These are phyloP conservation scores for Engraulis encrasicolus DNA, from an alignment of 2,113 vertebrate genomes.

Conservation along the genomic window DNA sequence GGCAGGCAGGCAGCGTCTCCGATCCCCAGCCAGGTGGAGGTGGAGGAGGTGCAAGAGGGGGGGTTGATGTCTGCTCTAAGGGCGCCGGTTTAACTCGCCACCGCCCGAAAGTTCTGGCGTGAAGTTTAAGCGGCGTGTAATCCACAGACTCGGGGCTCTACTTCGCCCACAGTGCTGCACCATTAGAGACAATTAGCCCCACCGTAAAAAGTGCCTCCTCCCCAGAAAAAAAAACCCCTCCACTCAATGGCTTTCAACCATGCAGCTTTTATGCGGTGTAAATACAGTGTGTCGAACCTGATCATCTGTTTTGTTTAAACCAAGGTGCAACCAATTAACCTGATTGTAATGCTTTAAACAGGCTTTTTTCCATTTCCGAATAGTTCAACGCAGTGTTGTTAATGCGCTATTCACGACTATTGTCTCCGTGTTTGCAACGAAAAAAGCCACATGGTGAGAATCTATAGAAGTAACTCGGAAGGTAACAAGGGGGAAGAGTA, in stretches of 20 bases:
- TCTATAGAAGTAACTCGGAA: neutral
- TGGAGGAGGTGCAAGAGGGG: conserved; percentile 66
- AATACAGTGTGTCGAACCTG: neutral
- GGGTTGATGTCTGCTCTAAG: conserved; percentile 40
- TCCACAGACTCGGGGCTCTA: conserved; percentile 51
- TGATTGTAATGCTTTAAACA: conserved; percentile 62
- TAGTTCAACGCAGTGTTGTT: neutral
- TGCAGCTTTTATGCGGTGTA: neutral
- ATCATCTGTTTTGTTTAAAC: conserved; percentile 40
- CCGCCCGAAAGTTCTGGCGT: neutral
- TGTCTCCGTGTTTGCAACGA: neutral
- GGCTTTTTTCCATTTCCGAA: neutral
- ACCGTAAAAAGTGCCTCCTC: conserved; percentile 52
- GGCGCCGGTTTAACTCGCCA: neutral
- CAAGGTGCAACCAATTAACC: conserved; percentile 63
- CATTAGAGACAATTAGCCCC: conserved; percentile 62
- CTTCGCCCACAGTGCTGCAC: conserved; percentile 53
- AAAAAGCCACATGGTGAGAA: neutral
- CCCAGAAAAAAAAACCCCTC: conserved; percentile 49
- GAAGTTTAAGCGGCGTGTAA: conserved; percentile 62
- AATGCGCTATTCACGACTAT: neutral
- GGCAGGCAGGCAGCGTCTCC: too few species aligned
- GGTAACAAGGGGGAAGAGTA: neutral
- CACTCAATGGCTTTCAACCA: conserved; percentile 52
- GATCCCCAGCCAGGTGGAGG: conserved; percentile 50